Evolutionary conservation across 1,140 invertebrate species (phyloP), one percentile per base, ranked within the genome.

Genomic region (Pachyrhynchus sulphureomaculatus): DNA sequence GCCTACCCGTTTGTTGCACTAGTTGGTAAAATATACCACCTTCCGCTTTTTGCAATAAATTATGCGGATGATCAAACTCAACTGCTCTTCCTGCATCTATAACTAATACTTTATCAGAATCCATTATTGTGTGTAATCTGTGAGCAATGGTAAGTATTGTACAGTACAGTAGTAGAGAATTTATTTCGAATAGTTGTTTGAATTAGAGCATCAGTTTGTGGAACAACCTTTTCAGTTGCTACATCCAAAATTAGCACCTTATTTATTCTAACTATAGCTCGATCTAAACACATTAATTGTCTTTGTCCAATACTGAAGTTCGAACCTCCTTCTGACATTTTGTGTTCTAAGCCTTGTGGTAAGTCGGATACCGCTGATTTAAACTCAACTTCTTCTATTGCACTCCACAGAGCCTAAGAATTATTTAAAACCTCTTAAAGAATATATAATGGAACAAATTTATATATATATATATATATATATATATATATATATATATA

Each of bases 321-420:
- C n/a, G n/a, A n/a, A n/a, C n/a, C n/a, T n/a, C n/a, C n/a, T n/a
- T n/a, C n/a, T n/a, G 83, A 79, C 9, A 92, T 78, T 20, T 79
- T 78, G 26, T 65, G 77, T 10, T 78, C 72, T 12, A 85, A 67
- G 2, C 62, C 64, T 29, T 48, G 32, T 23, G 66, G 54, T 34
- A 75, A 73, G 26, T 72, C 72, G 1, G 69, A 64, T 39, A 83
- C 68, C 0, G 79, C 75, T 5, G 82, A 78, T 67, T 87, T 88
- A 0, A 89, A 60, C 71, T 84, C 90, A 13, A 89, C 89, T 62
- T 91, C 86, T 67, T 92, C 89, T 18, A 96, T 77, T 0, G 88
- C 90, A 66, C 81, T 78, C 92, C 92, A 95, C 1, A 95, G 74
- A 69, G 91, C 66, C 76, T 84, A 29, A 47, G n/a, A n/a, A n/a